A percentile compares a stretch with the other conserved stretches of the same genome.
Evolutionary conservation across 2,113 vertebrate genomes (phyloP).

Genomic region (Cinclus cinclus): DNA sequence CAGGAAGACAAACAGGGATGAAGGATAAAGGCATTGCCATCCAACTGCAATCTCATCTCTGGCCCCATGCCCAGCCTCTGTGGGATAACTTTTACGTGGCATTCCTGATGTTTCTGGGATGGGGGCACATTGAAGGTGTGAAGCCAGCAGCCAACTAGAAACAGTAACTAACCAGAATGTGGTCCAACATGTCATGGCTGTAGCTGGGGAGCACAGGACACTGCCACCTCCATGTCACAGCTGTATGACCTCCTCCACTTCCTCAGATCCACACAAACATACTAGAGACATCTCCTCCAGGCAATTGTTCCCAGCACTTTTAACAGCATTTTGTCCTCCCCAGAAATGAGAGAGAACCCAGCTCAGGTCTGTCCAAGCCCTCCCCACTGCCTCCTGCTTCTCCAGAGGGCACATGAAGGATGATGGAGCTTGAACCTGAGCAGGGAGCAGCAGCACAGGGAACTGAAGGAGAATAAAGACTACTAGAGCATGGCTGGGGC

Average conservation of each 20-base stretch:
- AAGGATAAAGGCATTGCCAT: not conserved
- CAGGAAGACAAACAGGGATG: not conserved
- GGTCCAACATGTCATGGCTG: not conserved
- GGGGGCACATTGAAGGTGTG: not conserved
- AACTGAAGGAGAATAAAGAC: not conserved
- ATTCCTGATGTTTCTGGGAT: not conserved
- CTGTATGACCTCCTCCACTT: not conserved
- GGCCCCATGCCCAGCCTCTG: not conserved
- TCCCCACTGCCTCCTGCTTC: not conserved
- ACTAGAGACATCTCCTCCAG: not conserved
- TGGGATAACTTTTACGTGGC: not conserved
- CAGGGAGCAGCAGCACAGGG: not conserved
- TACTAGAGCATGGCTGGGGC: not conserved
- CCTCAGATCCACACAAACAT: accelerated
- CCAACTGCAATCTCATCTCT: not conserved
- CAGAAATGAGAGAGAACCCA: not conserved
- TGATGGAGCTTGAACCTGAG: not conserved
- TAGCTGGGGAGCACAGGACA: too few relatives aligned
- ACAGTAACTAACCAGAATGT: accelerated
- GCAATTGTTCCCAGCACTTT: not conserved
- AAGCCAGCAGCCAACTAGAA: not conserved
- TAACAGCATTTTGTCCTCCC: not conserved
- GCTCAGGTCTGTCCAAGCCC: not conserved
- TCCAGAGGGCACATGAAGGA: not conserved
- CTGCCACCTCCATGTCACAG: accelerated